Conservation (phyloP, 2,113 vertebrate species). For the Platysternon megacephalum region DNA sequence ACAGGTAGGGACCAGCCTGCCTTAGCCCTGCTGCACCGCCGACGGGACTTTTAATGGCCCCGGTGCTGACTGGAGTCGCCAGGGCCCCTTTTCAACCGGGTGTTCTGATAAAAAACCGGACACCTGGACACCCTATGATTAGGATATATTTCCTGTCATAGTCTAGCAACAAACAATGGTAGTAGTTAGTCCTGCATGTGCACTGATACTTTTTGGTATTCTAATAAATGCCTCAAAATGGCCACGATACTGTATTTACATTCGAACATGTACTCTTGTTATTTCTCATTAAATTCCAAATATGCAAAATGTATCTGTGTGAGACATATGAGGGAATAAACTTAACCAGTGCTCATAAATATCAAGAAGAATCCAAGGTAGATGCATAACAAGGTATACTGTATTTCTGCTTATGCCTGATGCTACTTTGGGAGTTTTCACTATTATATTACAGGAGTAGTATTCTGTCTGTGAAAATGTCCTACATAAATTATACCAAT, state of each 20-base stretch:
- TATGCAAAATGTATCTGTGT: conserved; percentile 7
- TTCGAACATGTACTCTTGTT: not conserved
- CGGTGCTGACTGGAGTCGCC: no score
- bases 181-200: not conserved
- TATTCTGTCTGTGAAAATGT: not conserved
- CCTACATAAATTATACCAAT: not conserved
- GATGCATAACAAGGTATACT: not conserved
- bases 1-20: no score
- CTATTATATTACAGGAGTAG: not conserved
- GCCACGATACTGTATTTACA: not conserved
- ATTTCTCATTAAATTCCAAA: conserved; percentile 18
- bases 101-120: no score
- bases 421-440: not conserved
- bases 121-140: no score
- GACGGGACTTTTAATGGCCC: no score
- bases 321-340: conserved; percentile 13
- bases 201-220: not conserved
- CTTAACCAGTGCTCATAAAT: not conserved
- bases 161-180: not conserved
- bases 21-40: no score
- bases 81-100: no score
- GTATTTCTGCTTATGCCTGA: conserved; percentile 2
- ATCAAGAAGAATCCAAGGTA: not conserved
- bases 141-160: not conserved
- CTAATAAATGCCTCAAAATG: not conserved